These are phyloP conservation scores for Nomada hirtipes DNA, from an alignment of 2,888 invertebrate species.

Conservation along the genomic window DNA sequence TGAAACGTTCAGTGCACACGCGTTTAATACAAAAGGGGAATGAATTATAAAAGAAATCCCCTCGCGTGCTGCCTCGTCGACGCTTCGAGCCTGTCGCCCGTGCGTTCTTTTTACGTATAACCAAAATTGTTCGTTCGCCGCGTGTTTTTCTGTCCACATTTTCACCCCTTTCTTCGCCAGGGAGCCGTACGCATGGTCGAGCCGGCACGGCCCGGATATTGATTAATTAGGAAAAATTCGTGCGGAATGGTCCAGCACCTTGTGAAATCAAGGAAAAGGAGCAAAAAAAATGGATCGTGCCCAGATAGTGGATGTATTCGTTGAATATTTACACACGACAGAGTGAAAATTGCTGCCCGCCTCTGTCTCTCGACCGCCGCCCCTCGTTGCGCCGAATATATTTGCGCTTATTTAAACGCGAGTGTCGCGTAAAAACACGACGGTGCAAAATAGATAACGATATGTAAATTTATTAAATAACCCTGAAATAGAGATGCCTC, in stretches of 20 bases:
- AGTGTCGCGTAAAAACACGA: not conserved
- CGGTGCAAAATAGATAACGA: not conserved
- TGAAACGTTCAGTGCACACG: not conserved
- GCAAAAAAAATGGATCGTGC: not conserved
- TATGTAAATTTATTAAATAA: not conserved
- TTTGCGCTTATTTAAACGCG: conserved; percentile 15
- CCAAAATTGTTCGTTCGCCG: conserved; percentile 42
- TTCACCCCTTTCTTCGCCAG: conserved; percentile 40
- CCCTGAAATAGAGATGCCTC: not conserved
- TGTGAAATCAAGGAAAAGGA: conserved; percentile 48
- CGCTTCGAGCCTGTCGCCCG: not conserved
- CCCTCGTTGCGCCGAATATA: conserved; percentile 8
- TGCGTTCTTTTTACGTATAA: conserved; percentile 23
- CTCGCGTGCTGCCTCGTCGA: not conserved
- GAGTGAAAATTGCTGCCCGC: not conserved
- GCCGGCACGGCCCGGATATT: conserved; percentile 63
- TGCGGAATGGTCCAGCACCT: conserved; percentile 50
- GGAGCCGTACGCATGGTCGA: conserved; percentile 54
- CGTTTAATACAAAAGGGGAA: conserved; percentile 31
- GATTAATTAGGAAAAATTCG: conserved; percentile 73
- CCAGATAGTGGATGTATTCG: conserved; percentile 11
- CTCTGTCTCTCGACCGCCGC: conserved; percentile 2
- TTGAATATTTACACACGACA: conserved; percentile 20
- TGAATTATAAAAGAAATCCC: conserved; percentile 20
- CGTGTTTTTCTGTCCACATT: conserved; percentile 53